phyloP scores from a whole-genome alignment of 2,888 invertebrate genomes.

The Tyria jacobaeae region DNA sequence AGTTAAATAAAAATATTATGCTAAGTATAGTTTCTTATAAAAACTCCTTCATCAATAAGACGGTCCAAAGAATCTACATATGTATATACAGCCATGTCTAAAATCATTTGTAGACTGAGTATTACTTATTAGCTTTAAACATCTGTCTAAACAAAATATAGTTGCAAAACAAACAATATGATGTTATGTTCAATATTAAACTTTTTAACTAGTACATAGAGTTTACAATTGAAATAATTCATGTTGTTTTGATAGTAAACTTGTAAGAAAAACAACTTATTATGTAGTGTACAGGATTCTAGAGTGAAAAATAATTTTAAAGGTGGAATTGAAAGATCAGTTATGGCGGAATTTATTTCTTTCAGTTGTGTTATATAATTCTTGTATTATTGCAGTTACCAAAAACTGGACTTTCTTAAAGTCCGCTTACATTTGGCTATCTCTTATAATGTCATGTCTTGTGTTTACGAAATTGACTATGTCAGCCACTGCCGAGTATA shows the following conservation, averaged over 20 bases:
- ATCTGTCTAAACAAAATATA: constrained; percentile 51
- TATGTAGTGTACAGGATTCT: constrained; percentile 5
- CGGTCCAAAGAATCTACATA: constrained; percentile 18
- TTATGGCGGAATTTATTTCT: background rate
- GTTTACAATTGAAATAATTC: background rate
- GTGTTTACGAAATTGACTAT: too few species aligned
- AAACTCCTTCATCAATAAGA: constrained; percentile 9
- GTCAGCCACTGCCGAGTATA: too few species aligned
- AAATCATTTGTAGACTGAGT: constrained; percentile 52
- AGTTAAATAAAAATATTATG: too few species aligned
- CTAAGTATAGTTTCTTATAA: background rate
- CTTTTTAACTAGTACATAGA: background rate
- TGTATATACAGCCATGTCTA: constrained; percentile 39
- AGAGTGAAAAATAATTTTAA: constrained; percentile 4
- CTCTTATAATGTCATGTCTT: too few species aligned
- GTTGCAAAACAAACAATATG: constrained; percentile 25
- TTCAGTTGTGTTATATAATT: too few species aligned
- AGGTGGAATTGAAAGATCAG: background rate
- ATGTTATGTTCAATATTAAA: constrained; percentile 11
- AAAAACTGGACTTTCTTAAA: too few species aligned
- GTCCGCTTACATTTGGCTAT: too few species aligned
- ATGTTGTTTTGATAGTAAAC: background rate
- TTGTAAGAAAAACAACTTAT: constrained; percentile 11
- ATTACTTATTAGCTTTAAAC: constrained; percentile 42
- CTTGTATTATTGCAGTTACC: too few species aligned